Base-by-base conservation (phyloP, 2,888 invertebrate species). In the Erynnis tages region DNA sequence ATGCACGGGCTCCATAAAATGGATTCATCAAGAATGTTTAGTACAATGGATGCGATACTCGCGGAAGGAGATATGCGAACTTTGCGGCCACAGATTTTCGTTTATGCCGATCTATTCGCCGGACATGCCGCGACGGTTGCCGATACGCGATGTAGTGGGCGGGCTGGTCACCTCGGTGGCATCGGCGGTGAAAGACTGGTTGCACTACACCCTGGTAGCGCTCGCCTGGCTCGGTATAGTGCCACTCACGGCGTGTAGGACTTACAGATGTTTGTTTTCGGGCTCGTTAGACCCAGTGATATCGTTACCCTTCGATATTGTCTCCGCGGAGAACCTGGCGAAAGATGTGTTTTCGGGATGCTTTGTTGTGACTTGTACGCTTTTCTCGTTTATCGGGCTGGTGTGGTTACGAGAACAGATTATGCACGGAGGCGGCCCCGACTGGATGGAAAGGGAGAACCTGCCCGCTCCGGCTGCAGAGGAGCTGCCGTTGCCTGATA, bases 91-190 rank as follows among this genome's bases (percentile, higher is more conserved):
- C 85, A 93, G 97, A 55, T 99, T 99, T 84, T 97, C 98, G 2
- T 99, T 99, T 75, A 98, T 97, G 72, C 99, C 99, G 19, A 99
- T 99, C 67, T 99, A 99, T 85, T 97, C 98, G n/a, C 97, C 98
- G 19, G 99, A 99, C 79, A 99, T 99, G 99, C 99, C 99, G n/a
- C 93, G 98, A 56, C 92, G 98, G 55, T 89, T 99, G 67, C 99
- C 99, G 0, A 90, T 99, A 21, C 93, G 94, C 60, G 99, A 99
- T 81, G 95, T 99, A 5, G 92, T 97, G 0, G 95, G 95, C 37
- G 99, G 99, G 1, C 85, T 98, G 41, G 90, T 97, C 47, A 93
- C 95, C 2, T 98, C 97, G 13, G 93, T 98, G 21, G 94, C 94
- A 2, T 96, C 96, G 34, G 98, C 98, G 1, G 94, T 98, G 0